Percentiles rank a stretch among this genome's conserved stretches.
Conservation (phyloP, 2,113 vertebrate species). For the Laticauda colubrina region DNA sequence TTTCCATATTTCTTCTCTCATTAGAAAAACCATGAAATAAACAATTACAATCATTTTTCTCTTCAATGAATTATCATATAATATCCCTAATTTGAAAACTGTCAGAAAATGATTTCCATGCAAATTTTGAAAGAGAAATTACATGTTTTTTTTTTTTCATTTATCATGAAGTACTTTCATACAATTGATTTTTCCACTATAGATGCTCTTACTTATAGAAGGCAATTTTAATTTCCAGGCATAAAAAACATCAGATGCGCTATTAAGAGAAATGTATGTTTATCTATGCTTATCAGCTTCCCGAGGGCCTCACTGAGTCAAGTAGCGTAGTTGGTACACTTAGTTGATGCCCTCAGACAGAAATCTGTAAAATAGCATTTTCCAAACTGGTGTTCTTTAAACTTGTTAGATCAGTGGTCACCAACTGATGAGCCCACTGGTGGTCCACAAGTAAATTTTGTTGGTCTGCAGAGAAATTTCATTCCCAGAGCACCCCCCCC, state of each 20-base stretch:
- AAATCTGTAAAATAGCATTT: background rate
- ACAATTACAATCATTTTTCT: slow-evolving; percentile 91
- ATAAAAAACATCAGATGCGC: background rate
- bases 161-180: slow-evolving; percentile 8
- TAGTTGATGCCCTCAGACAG: background rate
- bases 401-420: background rate
- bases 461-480: too few species aligned
- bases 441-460: too few species aligned
- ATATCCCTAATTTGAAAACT: slow-evolving; percentile 94
- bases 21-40: slow-evolving; percentile 90
- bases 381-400: background rate
- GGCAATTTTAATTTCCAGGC: slow-evolving; percentile 7
- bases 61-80: slow-evolving; percentile 84
- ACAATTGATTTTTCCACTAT: background rate
- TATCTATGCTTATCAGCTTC: background rate
- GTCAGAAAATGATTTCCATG: slow-evolving; percentile 86
- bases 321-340: background rate
- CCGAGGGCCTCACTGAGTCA: background rate
- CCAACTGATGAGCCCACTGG: too few species aligned
- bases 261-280: background rate
- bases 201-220: slow-evolving; percentile 23
- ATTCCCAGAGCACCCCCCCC: too few species aligned
- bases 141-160: slow-evolving; percentile 29
- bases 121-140: slow-evolving; percentile 64
- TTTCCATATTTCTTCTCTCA: slow-evolving; percentile 87